Conservation (phyloP, 1,140 invertebrate genomes). For the Drosophila grimshawi region DNA sequence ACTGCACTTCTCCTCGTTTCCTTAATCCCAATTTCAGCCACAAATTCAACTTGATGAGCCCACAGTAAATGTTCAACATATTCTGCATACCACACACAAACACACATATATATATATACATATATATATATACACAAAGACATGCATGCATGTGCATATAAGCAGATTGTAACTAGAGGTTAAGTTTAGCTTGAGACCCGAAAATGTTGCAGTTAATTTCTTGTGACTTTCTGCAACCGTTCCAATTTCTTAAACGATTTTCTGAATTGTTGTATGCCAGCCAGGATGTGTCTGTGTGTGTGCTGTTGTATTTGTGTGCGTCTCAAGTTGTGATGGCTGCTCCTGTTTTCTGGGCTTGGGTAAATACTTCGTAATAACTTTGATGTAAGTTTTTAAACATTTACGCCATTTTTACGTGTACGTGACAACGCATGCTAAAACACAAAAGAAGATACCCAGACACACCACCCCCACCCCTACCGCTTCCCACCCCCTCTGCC, state of each 20-base stretch:
- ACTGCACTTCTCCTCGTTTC: neutral
- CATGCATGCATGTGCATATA: neutral
- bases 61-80: neutral
- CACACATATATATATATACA: neutral
- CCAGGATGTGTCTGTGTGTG: neutral
- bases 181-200: conserved; percentile 34
- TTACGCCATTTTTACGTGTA: conserved; percentile 74
- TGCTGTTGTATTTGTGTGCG: neutral
- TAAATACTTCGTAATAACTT: conserved; percentile 79
- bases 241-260: conserved; percentile 63
- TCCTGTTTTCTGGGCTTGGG: conserved; percentile 32
- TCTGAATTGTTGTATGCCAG: conserved; percentile 16
- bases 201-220: conserved; percentile 67
- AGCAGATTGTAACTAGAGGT: conserved; percentile 11
- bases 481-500: neutral
- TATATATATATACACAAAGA: too few species aligned
- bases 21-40: neutral
- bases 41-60: neutral
- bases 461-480: neutral
- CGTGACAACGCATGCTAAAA: conserved; percentile 77
- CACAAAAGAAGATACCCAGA: conserved; percentile 14
- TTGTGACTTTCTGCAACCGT: conserved; percentile 47
- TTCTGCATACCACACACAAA: neutral
- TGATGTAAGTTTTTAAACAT: conserved; percentile 80
- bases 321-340: conserved; percentile 16